phyloP scores from a whole-genome alignment of 2,113 vertebrate species.

The Brachionichthys hirsutus region DNA sequence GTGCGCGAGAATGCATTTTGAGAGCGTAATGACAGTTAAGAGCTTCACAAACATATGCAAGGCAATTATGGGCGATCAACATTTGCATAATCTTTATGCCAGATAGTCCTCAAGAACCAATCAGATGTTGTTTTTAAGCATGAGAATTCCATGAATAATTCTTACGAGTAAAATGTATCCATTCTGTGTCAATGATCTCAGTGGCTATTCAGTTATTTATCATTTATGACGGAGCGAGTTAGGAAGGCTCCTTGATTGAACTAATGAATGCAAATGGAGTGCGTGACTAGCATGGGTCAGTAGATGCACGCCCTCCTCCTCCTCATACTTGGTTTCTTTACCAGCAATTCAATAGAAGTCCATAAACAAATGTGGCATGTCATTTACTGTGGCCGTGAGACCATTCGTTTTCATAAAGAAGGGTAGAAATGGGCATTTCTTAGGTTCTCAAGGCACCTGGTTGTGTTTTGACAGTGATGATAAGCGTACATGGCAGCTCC shows the following conservation, averaged over 20 bases:
- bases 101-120: constrained; percentile 65
- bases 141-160: constrained; percentile 69
- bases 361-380: constrained; percentile 75
- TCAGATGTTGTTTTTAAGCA: constrained; percentile 64
- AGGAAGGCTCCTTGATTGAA: constrained; percentile 68
- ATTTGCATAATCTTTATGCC: constrained; percentile 76
- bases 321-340: constrained; percentile 62
- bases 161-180: constrained; percentile 65
- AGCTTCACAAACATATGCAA: constrained; percentile 70
- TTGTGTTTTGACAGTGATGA: constrained; percentile 72
- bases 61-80: constrained; percentile 71
- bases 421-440: constrained; percentile 66
- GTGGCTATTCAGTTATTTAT: constrained; percentile 65
- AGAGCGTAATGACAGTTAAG: constrained; percentile 56
- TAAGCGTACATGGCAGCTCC: constrained; percentile 78
- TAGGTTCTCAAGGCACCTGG: constrained; percentile 63
- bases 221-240: constrained; percentile 69
- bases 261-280: constrained; percentile 74
- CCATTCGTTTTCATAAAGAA: constrained; percentile 75
- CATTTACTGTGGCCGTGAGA: constrained; percentile 68
- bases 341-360: constrained; percentile 62
- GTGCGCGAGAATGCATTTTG: constrained; percentile 39
- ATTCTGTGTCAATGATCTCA: constrained; percentile 58
- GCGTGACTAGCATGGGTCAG: constrained; percentile 65
- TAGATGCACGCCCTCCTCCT: constrained; percentile 50